These are phyloP conservation scores for Spea multiplicata DNA, from an alignment of 2,113 vertebrate genomes.

Conservation along the genomic window DNA sequence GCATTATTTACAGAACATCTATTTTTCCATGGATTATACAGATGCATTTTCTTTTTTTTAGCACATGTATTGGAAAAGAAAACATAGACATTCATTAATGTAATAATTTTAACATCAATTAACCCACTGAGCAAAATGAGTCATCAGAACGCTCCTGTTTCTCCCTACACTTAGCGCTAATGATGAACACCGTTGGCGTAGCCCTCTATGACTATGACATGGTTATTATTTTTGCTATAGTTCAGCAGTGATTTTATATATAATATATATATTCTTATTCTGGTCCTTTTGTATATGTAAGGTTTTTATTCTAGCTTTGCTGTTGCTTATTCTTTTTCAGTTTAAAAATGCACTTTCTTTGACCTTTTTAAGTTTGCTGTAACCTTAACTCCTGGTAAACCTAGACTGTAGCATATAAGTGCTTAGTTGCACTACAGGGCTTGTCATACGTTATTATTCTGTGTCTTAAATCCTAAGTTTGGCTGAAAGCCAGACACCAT, in stretches of 20 bases:
- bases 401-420: conserved; percentile 44
- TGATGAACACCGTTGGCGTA: conserved; percentile 17
- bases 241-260: conserved; percentile 16
- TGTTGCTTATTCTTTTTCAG: conserved; percentile 4
- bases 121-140: conserved; percentile 33
- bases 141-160: conserved; percentile 13
- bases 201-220: conserved; percentile 38
- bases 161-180: conserved; percentile 29
- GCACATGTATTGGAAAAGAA: conserved; percentile 3
- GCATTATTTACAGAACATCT: conserved; percentile 15
- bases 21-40: conserved; percentile 11
- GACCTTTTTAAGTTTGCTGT: conserved; percentile 47
- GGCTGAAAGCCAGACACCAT: conserved; percentile 38
- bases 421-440: conserved; percentile 44
- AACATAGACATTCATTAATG: conserved; percentile 18
- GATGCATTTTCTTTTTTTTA: conserved; percentile 30
- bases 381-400: conserved; percentile 47
- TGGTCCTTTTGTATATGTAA: conserved; percentile 4
- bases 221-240: conserved; percentile 38
- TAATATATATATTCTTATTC: conserved; percentile 1
- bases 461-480: conserved; percentile 25
- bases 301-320: conserved; percentile 38
- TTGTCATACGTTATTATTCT: conserved; percentile 28
- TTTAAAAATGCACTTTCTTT: conserved; percentile 37
- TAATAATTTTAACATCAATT: conserved; percentile 31